phyloP scores from a whole-genome alignment of 2,113 vertebrate genomes.

The Mola mola region DNA sequence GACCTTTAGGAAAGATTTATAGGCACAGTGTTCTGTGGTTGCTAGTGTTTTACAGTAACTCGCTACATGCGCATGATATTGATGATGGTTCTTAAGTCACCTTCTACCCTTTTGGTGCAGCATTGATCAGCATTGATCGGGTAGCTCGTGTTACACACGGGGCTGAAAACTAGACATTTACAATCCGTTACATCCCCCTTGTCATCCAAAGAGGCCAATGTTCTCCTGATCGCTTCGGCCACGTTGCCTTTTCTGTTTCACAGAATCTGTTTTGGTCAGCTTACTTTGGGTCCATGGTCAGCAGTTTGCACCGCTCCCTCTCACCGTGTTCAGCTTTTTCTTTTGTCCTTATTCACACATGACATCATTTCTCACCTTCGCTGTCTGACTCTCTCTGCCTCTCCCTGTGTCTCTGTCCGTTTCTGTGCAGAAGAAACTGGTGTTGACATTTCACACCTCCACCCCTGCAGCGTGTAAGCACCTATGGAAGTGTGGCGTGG shows the following conservation, averaged over 20 bases:
- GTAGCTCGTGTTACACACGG: conserved; percentile 43
- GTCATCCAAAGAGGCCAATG: too few species aligned
- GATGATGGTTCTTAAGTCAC: background rate
- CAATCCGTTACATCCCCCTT: too few species aligned
- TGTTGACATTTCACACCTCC: conserved; percentile 96
- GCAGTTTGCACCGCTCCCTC: conserved; percentile 75
- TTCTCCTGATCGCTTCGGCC: too few species aligned
- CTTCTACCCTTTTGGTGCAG: conserved; percentile 9
- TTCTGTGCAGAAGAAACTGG: conserved; percentile 90
- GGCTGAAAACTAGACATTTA: conserved; percentile 47
- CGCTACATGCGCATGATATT: background rate
- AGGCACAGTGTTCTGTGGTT: background rate
- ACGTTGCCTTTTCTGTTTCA: too few species aligned
- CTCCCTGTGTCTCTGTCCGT: conserved; percentile 60
- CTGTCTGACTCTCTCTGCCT: conserved; percentile 25
- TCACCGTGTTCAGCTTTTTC: conserved; percentile 52
- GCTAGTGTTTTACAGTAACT: conserved; percentile 41
- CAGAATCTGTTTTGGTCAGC: conserved; percentile 36
- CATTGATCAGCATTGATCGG: conserved; percentile 49
- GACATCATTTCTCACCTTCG: conserved; percentile 16
- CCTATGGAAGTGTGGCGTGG: conserved; percentile 98
- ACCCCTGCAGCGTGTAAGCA: conserved; percentile 99
- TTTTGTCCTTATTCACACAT: conserved; percentile 39
- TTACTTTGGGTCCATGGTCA: conserved; percentile 60
- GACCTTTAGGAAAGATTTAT: too few species aligned